These are phyloP conservation scores for Myopa testacea DNA, from an alignment of 2,888 invertebrate species.

Conservation along the genomic window DNA sequence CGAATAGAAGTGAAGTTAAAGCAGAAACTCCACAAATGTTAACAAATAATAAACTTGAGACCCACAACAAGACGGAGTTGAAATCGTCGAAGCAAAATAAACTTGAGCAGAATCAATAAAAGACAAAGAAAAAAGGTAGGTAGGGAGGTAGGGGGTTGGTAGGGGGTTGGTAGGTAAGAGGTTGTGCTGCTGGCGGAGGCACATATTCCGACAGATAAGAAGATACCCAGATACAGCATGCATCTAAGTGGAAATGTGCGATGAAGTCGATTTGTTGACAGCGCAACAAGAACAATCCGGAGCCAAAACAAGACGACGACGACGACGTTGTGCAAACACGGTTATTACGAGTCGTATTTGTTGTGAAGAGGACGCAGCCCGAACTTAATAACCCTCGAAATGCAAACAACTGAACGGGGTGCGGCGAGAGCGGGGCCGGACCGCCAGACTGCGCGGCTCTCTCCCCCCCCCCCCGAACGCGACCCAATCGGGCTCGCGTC, in stretches of 20 bases:
- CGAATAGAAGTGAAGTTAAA: background rate
- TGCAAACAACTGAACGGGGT: slow-evolving; percentile 22
- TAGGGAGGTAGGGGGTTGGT: background rate
- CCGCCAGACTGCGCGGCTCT: slow-evolving; percentile 37
- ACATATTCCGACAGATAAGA: slow-evolving; percentile 28
- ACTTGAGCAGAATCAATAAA: slow-evolving; percentile 30
- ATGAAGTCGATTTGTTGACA: slow-evolving; percentile 34
- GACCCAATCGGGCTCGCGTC: slow-evolving; percentile 9
- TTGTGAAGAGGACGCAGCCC: background rate
- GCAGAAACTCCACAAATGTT: background rate
- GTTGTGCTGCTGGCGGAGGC: background rate
- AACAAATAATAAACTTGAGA: slow-evolving; percentile 11
- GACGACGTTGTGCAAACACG: slow-evolving; percentile 24
- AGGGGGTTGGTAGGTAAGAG: background rate
- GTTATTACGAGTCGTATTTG: slow-evolving; percentile 23
- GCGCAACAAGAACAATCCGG: background rate
- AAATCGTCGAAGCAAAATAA: slow-evolving; percentile 19
- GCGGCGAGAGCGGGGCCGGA: background rate
- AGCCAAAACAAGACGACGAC: background rate
- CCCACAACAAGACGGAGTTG: background rate
- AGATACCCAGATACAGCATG: background rate
- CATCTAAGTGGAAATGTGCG: background rate
- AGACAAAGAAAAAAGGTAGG: background rate
- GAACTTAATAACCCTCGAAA: slow-evolving; percentile 31
- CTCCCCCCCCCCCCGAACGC: background rate